Evolutionary conservation across 2,113 vertebrate genomes (phyloP).

Genomic region (Poicephalus meyeri): DNA sequence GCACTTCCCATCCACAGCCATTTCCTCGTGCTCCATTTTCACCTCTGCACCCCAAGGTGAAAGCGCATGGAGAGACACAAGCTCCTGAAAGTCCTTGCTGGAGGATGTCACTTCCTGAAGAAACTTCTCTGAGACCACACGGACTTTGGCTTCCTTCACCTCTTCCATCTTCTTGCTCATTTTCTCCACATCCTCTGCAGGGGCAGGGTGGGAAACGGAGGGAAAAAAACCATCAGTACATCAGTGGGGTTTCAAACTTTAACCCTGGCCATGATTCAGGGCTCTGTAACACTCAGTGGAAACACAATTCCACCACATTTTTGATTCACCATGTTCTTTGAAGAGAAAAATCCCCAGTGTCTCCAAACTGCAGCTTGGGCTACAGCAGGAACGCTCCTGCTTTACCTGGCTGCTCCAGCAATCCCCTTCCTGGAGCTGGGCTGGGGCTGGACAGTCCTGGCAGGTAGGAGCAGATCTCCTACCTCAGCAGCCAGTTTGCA

Average conservation of each 20-base stretch:
- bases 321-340: neutral
- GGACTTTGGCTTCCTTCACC: conserved; percentile 84
- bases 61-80: conserved; percentile 84
- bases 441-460: neutral
- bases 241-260: neutral
- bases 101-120: conserved; percentile 84
- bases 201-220: neutral
- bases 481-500: neutral
- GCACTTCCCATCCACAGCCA: conserved; percentile 77
- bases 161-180: conserved; percentile 98
- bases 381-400: neutral
- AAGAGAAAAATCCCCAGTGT: neutral
- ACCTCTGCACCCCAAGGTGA: conserved; percentile 93
- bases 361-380: neutral
- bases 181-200: conserved; percentile 94
- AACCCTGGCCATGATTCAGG: neutral
- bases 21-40: conserved; percentile 78
- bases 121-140: conserved; percentile 89
- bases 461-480: neutral
- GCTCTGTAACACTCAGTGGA: neutral
- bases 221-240: neutral
- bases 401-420: neutral
- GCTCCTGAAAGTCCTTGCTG: conserved; percentile 84
- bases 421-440: neutral
- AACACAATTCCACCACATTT: neutral